These are phyloP conservation scores for Trichogramma pretiosum DNA, from an alignment of 1,140 invertebrate genomes.

Conservation along the genomic window DNA sequence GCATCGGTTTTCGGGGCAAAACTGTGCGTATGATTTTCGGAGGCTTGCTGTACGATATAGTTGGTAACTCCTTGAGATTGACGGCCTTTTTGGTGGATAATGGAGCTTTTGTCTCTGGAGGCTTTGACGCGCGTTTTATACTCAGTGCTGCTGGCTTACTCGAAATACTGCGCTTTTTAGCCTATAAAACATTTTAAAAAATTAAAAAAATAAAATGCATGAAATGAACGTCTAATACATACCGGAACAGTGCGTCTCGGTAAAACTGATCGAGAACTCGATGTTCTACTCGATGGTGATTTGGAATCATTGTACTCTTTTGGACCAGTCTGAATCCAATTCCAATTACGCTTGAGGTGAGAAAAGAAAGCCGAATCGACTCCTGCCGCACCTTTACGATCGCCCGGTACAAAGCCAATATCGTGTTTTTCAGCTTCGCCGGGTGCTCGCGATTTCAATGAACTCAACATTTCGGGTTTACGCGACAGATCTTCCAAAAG, in stretches of 20 bases:
- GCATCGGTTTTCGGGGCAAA: slow-evolving; percentile 28
- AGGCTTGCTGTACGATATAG: slow-evolving; percentile 13
- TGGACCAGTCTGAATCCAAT: slow-evolving; percentile 28
- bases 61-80: too few relatives aligned
- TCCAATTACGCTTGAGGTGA: slow-evolving; percentile 64
- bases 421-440: slow-evolving; percentile 45
- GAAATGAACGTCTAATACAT: too few relatives aligned
- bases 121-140: slow-evolving; percentile 16
- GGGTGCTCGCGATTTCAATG: slow-evolving; percentile 33
- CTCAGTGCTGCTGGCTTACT: slow-evolving; percentile 19
- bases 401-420: slow-evolving; percentile 58
- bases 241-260: too few relatives aligned
- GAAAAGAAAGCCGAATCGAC: slow-evolving; percentile 61
- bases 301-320: not conserved
- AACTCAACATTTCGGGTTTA: slow-evolving; percentile 47
- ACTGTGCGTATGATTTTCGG: slow-evolving; percentile 30
- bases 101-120: not conserved
- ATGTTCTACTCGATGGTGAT: not conserved
- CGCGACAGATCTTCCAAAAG: slow-evolving; percentile 44
- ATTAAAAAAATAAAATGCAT: too few relatives aligned
- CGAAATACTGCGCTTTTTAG: slow-evolving; percentile 23
- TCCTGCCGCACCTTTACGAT: slow-evolving; percentile 63
- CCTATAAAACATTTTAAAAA: too few relatives aligned
- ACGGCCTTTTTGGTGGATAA: too few relatives aligned
- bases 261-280: too few relatives aligned